These are phyloP conservation scores for Podarcis raffonei DNA, from an alignment of 2,113 vertebrate species.

Conservation along the genomic window DNA sequence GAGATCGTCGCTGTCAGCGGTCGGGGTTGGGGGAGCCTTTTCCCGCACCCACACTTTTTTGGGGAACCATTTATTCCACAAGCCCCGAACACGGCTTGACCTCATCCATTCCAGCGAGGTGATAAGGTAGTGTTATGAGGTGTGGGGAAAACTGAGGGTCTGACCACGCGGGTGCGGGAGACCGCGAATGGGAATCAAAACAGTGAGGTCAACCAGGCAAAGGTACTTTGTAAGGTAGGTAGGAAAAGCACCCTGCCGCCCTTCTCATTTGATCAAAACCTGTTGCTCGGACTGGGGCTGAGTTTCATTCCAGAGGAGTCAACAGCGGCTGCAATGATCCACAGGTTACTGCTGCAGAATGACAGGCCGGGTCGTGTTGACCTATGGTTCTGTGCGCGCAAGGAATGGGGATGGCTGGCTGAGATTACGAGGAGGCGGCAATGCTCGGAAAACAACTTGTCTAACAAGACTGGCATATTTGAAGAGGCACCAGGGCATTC, in stretches of 20 bases:
- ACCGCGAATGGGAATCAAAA: conserved; percentile 23
- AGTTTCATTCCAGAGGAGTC: neutral
- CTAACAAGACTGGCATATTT: neutral
- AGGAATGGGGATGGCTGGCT: neutral
- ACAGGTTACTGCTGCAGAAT: neutral
- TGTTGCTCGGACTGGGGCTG: neutral
- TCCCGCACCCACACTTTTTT: neutral
- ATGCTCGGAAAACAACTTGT: neutral
- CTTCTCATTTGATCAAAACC: neutral
- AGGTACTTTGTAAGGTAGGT: neutral
- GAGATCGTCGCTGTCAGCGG: too few species aligned
- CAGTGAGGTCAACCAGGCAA: conserved; percentile 19
- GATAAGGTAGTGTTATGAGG: conserved; percentile 3
- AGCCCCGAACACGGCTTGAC: neutral
- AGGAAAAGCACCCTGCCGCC: neutral
- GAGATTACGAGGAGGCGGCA: too few species aligned
- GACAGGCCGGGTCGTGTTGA: neutral
- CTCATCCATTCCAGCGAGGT: neutral
- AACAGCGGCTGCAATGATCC: neutral
- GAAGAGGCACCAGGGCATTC: neutral
- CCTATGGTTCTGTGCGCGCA: neutral
- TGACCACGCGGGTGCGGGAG: neutral
- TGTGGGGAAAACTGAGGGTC: neutral
- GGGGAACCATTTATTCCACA: neutral
- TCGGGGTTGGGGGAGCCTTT: neutral